Evolutionary conservation across 2,113 vertebrate genomes (phyloP).

Genomic region (Deroptyus accipitrinus): DNA sequence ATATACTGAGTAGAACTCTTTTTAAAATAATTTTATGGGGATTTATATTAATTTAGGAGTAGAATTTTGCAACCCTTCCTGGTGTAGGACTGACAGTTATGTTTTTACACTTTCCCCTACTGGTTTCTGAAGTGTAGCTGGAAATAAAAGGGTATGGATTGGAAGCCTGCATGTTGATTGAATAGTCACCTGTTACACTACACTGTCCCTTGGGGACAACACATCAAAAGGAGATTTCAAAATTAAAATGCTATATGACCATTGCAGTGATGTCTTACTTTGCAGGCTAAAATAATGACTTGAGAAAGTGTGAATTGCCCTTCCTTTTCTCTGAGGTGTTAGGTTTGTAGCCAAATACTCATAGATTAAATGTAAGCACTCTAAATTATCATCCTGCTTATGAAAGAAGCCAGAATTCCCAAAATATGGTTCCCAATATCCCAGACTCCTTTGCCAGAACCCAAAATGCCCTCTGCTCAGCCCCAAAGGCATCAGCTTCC

Average conservation of each 20-base stretch:
- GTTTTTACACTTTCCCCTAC: background rate
- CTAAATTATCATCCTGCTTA: background rate
- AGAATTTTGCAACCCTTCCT: background rate
- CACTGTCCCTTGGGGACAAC: background rate
- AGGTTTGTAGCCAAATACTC: background rate
- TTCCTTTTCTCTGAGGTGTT: background rate
- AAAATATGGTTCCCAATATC: background rate
- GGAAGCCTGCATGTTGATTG: background rate
- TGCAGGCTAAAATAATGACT: background rate
- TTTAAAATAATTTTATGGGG: background rate
- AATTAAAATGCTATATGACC: constrained; percentile 16
- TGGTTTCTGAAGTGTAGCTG: constrained; percentile 1
- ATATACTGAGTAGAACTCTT: background rate
- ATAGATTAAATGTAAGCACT: background rate
- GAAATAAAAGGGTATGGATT: background rate
- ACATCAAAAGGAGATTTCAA: constrained; percentile 1
- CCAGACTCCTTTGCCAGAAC: background rate
- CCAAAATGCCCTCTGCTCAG: background rate
- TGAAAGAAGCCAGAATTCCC: background rate
- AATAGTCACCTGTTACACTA: constrained; percentile 23
- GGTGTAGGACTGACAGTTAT: background rate
- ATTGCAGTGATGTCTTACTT: background rate
- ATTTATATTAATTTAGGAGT: background rate
- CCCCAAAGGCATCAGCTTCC: background rate
- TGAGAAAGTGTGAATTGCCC: background rate